Conservation (phyloP, 2,113 vertebrate species). For the Sakesphorus luctuosus region DNA sequence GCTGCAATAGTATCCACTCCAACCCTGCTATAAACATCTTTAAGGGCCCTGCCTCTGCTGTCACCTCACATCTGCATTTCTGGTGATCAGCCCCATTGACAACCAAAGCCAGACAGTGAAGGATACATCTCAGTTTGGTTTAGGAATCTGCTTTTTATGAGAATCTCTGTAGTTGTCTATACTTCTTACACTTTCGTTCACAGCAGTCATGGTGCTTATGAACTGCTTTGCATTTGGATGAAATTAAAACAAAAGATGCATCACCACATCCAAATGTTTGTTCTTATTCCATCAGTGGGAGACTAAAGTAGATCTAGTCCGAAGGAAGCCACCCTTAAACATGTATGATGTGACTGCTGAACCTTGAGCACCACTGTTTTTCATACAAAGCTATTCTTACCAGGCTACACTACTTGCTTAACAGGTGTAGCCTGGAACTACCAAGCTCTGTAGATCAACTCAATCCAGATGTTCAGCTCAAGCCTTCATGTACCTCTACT, state of each 20-base stretch:
- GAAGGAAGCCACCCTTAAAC: background rate
- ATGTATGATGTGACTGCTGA: background rate
- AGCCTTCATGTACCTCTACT: background rate
- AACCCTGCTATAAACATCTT: background rate
- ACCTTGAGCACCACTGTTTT: background rate
- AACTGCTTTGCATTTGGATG: background rate
- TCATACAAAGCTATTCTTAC: background rate
- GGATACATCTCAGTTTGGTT: background rate
- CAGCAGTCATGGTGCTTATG: background rate
- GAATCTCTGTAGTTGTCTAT: background rate
- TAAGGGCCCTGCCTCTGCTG: background rate
- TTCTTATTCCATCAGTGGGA: background rate
- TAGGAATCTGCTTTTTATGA: background rate
- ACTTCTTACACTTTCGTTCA: background rate
- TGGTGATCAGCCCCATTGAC: background rate
- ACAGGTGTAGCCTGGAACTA: background rate
- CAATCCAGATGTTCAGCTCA: background rate
- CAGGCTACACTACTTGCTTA: accelerated
- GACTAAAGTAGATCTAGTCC: background rate
- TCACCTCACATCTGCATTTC: background rate
- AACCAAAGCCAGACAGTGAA: background rate
- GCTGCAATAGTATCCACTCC: background rate
- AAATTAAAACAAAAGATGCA: background rate
- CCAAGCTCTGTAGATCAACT: background rate
- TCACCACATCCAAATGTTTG: background rate